phyloP scores from a whole-genome alignment of 64 coral and sea anemone species.

The Pocillopora damicornis region DNA sequence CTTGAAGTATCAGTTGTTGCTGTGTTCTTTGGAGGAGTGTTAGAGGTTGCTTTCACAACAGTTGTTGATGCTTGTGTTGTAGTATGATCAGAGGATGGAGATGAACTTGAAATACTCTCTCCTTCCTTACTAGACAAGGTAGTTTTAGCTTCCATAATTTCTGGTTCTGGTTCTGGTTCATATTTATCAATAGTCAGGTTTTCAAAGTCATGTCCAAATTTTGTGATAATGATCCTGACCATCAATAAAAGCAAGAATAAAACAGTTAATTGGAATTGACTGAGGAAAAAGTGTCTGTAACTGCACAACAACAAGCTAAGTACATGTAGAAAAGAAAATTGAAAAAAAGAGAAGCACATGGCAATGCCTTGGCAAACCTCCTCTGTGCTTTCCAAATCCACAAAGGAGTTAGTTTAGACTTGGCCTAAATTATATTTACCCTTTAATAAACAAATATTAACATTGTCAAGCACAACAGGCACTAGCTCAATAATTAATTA shows the following conservation, averaged over 20 bases:
- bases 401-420: too few species aligned
- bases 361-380: too few species aligned
- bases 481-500: too few species aligned
- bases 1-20: neutral
- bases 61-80: neutral
- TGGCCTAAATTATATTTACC: too few species aligned
- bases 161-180: neutral
- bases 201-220: slow-evolving; percentile 7
- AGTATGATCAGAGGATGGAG: neutral
- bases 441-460: too few species aligned
- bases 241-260: neutral
- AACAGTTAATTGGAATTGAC: neutral
- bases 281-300: neutral
- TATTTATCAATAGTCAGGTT: slow-evolving; percentile 1
- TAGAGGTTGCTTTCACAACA: neutral
- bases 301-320: too few species aligned
- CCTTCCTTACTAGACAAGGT: neutral
- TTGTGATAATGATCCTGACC: neutral
- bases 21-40: neutral
- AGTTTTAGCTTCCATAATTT: too few species aligned
- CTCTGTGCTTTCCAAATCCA: too few species aligned
- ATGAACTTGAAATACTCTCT: neutral
- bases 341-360: too few species aligned
- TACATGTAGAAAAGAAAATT: too few species aligned
- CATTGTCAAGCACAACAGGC: too few species aligned